These are phyloP conservation scores for Theonella swinhoei DNA, from an alignment of 37 sponge, comb jelly and placozoan species.

Conservation along the genomic window DNA sequence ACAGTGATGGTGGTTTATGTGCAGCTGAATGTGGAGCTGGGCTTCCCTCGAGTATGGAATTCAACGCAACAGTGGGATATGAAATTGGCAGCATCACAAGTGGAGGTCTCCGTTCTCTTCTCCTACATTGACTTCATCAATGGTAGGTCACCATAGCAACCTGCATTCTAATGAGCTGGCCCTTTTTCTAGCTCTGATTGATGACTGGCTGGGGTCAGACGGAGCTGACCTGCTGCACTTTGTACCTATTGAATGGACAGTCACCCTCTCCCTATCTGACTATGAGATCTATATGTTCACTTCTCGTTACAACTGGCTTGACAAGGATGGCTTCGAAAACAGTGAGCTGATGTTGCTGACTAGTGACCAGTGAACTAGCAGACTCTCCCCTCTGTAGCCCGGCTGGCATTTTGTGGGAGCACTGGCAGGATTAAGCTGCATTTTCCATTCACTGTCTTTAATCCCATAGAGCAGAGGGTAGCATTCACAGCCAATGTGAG, in stretches of 20 bases:
- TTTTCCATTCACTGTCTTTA: slow-evolving; percentile 72
- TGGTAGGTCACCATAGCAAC: slow-evolving; percentile 33
- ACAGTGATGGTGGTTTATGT: neutral
- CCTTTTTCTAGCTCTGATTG: slow-evolving; percentile 51
- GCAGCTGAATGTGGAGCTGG: slow-evolving; percentile 30
- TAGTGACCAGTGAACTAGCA: neutral
- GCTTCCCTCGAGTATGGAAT: slow-evolving; percentile 87
- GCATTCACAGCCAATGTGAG: slow-evolving; percentile 69
- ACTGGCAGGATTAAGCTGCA: slow-evolving; percentile 61
- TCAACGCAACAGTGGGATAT: slow-evolving; percentile 78
- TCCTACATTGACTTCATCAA: slow-evolving; percentile 80
- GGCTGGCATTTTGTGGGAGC: slow-evolving; percentile 79
- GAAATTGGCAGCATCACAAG: slow-evolving; percentile 40
- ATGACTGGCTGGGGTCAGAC: slow-evolving; percentile 76
- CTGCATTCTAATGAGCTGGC: neutral
- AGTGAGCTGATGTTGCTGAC: slow-evolving; percentile 15
- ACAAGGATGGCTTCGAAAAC: slow-evolving; percentile 56
- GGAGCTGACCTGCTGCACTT: slow-evolving; percentile 70
- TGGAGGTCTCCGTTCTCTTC: slow-evolving; percentile 64
- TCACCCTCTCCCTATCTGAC: slow-evolving; percentile 31
- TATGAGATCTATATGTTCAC: slow-evolving; percentile 80
- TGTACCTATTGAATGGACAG: slow-evolving; percentile 76
- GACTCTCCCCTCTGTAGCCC: slow-evolving; percentile 16
- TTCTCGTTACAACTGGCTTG: slow-evolving; percentile 88
- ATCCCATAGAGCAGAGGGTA: slow-evolving; percentile 65